Conservation (phyloP, 2,797 vertebrate species). For the Muscicapa striata region DNA sequence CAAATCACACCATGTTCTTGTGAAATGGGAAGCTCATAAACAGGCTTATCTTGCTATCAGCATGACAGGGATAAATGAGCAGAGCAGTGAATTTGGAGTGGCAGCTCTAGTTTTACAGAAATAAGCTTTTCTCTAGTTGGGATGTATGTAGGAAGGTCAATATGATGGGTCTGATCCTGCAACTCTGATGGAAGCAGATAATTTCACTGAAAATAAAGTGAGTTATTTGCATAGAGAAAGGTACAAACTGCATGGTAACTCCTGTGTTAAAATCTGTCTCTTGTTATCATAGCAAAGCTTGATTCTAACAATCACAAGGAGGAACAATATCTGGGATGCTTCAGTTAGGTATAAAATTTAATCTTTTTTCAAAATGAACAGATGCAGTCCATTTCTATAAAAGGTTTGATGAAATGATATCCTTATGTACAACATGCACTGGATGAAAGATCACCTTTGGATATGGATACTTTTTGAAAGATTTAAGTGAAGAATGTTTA, state of each 20-base stretch:
- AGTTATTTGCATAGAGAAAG: not conserved
- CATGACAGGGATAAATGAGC: not conserved
- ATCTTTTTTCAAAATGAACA: not conserved
- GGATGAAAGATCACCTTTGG: not conserved
- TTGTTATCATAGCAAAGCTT: not conserved
- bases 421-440: not conserved
- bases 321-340: not conserved
- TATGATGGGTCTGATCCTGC: not conserved
- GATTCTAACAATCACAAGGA: not conserved
- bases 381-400: not conserved
- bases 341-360: not conserved
- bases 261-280: not conserved
- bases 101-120: not conserved
- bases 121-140: not conserved
- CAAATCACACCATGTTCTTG: conserved; percentile 56
- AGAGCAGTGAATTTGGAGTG: not conserved
- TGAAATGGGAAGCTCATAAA: conserved; percentile 16
- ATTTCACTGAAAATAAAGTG: not conserved
- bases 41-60: not conserved
- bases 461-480: not conserved
- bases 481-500: conserved; percentile 3
- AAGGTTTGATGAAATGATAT: not conserved
- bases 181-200: not conserved
- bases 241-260: not conserved
- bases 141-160: not conserved